These are phyloP conservation scores for Dendrolimus kikuchii DNA, from an alignment of 1,140 invertebrate species.

Conservation along the genomic window DNA sequence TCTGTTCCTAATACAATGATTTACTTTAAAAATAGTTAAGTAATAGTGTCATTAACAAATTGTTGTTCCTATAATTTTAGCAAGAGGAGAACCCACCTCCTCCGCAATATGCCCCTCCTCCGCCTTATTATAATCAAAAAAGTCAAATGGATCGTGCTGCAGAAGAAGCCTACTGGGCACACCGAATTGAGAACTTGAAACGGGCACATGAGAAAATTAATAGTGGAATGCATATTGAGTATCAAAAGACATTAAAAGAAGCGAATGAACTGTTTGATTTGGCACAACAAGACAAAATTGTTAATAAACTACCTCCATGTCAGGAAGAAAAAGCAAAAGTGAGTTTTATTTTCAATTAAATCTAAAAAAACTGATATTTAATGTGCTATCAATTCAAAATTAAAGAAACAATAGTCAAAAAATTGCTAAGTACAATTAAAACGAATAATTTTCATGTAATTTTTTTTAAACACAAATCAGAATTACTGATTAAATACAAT, in stretches of 20 bases:
- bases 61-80: slow-evolving; percentile 22
- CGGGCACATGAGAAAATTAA: slow-evolving; percentile 59
- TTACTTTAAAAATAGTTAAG: too few relatives aligned
- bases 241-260: slow-evolving; percentile 61
- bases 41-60: too few relatives aligned
- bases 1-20: too few relatives aligned
- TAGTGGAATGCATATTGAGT: slow-evolving; percentile 51
- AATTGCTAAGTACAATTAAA: too few relatives aligned
- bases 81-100: slow-evolving; percentile 36
- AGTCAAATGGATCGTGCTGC: slow-evolving; percentile 42
- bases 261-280: slow-evolving; percentile 54
- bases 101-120: slow-evolving; percentile 42
- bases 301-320: slow-evolving; percentile 52
- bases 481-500: too few relatives aligned
- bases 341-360: slow-evolving; percentile 5
- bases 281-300: slow-evolving; percentile 48
- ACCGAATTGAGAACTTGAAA: slow-evolving; percentile 54
- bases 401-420: too few relatives aligned
- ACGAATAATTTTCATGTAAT: too few relatives aligned
- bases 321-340: slow-evolving; percentile 63
- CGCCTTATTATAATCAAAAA: slow-evolving; percentile 35
- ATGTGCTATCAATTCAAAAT: too few relatives aligned
- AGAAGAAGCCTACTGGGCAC: slow-evolving; percentile 60
- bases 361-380: too few relatives aligned
- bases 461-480: too few relatives aligned